Percentiles rank a stretch among this genome's conserved stretches.
Evolutionary conservation across 2,888 invertebrate genomes (phyloP).

Genomic region (Epinotia demarniana): DNA sequence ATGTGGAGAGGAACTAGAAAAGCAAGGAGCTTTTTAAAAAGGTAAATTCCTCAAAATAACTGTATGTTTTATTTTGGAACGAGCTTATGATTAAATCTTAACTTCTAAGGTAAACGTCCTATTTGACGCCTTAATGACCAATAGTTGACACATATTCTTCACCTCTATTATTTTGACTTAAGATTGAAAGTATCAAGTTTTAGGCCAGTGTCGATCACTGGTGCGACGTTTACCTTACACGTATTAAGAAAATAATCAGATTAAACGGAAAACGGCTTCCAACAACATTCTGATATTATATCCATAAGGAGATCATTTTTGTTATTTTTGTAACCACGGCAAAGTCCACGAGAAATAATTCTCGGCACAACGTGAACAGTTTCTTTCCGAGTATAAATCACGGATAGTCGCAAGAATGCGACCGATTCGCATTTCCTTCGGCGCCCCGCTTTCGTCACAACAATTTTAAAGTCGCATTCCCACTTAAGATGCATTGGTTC

Average conservation of each 20-base stretch:
- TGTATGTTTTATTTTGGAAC: not conserved
- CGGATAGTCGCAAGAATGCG: slow-evolving; percentile 34
- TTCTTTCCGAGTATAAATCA: slow-evolving; percentile 24
- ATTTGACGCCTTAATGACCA: no score
- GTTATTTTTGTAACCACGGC: not conserved
- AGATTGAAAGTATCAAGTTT: no score
- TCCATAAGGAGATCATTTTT: no score
- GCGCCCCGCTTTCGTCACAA: slow-evolving; percentile 63
- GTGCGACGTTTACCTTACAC: not conserved
- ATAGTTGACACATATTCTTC: no score
- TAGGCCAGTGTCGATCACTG: no score
- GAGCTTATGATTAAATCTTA: not conserved
- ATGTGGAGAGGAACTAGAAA: not conserved
- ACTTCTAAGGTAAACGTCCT: not conserved
- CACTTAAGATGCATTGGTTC: slow-evolving; percentile 83
- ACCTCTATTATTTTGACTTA: no score
- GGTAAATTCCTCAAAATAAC: not conserved
- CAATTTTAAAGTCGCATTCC: slow-evolving; percentile 71
- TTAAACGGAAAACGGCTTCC: not conserved
- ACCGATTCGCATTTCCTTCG: slow-evolving; percentile 31
- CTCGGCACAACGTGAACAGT: slow-evolving; percentile 1
- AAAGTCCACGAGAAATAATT: slow-evolving; percentile 9
- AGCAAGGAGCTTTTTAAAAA: not conserved
- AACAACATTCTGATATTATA: no score
- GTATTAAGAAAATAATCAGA: not conserved